These are phyloP conservation scores for Himalopsyche anomala DNA, from an alignment of 2,888 invertebrate species.

Conservation along the genomic window DNA sequence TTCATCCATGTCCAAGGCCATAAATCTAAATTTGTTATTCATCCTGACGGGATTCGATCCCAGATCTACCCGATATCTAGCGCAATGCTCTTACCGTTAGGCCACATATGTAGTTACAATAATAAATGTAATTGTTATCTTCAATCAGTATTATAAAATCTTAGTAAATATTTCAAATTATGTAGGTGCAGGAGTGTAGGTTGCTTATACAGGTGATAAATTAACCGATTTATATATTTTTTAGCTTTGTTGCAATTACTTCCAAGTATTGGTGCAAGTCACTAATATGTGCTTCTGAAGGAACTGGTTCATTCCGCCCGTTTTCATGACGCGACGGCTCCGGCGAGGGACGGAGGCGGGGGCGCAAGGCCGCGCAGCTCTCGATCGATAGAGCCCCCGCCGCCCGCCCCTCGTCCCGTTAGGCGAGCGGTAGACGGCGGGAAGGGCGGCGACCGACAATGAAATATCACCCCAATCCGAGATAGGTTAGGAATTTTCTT, in stretches of 20 bases:
- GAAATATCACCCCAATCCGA: not conserved
- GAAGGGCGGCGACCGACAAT: constrained; percentile 21
- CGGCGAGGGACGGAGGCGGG: constrained; percentile 48
- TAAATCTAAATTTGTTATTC: no score
- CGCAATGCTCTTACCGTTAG: no score
- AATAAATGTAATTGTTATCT: no score
- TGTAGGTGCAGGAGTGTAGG: no score
- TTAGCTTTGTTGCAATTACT: not conserved
- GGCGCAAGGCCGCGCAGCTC: constrained; percentile 61
- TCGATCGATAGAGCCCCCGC: constrained; percentile 59
- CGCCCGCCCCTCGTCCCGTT: constrained; percentile 42
- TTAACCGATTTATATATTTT: no score
- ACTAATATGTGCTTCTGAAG: not conserved
- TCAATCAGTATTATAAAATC: no score
- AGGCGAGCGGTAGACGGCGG: not conserved
- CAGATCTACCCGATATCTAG: no score
- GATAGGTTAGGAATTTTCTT: not conserved
- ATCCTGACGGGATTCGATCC: no score
- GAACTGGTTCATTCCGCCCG: constrained; percentile 16
- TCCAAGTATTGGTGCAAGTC: not conserved
- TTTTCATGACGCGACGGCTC: constrained; percentile 30
- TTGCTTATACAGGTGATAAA: no score
- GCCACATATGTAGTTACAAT: no score
- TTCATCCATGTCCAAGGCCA: no score
- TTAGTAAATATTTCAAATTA: no score